phyloP scores from a whole-genome alignment of 2,113 vertebrate genomes.

The Daboia siamensis region DNA sequence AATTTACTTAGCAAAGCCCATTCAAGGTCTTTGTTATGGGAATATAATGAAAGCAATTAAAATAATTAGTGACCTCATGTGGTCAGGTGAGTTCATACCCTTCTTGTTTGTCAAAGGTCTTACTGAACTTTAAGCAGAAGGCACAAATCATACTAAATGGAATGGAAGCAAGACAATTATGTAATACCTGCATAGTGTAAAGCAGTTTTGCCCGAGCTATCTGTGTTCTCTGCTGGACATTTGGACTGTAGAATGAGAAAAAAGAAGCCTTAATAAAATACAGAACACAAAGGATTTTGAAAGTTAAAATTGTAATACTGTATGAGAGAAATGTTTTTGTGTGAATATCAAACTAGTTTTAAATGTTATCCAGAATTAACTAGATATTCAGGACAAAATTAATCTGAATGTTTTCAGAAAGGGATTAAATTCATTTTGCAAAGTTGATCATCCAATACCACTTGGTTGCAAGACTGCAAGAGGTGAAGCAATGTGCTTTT shows the following conservation, averaged over 20 bases:
- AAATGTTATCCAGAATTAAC: background rate
- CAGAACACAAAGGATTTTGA: background rate
- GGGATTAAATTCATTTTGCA: background rate
- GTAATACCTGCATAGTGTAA: slow-evolving; percentile 89
- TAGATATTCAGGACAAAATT: background rate
- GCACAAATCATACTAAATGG: background rate
- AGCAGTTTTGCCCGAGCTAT: slow-evolving; percentile 83
- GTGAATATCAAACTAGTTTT: background rate
- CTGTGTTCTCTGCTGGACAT: slow-evolving; percentile 77
- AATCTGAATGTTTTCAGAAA: background rate
- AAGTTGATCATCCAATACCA: background rate
- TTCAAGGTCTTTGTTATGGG: background rate
- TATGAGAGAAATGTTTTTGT: background rate
- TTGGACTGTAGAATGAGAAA: slow-evolving; percentile 75
- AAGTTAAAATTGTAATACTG: background rate
- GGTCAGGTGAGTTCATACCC: background rate
- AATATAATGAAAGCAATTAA: background rate
- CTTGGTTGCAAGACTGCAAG: background rate
- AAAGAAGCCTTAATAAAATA: slow-evolving; percentile 12
- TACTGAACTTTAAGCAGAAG: background rate
- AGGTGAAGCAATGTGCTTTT: background rate
- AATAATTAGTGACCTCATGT: background rate
- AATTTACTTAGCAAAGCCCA: background rate
- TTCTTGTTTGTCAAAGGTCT: background rate
- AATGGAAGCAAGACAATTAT: background rate